Conservation (phyloP, 2,888 invertebrate species). For the Pachymerium ferrugineum region DNA sequence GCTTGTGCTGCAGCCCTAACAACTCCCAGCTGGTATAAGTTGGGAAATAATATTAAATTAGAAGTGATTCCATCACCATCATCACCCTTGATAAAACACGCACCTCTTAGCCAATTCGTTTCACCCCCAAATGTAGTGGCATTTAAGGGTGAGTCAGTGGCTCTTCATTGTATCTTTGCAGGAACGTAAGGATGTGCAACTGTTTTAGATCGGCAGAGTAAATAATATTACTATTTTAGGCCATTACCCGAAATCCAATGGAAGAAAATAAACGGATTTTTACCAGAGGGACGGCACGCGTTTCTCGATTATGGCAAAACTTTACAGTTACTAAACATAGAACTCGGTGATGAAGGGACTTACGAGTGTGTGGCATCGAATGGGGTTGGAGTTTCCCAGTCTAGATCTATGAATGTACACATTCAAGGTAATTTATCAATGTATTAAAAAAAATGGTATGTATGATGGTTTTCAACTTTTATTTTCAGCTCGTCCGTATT, state of each 20-base stretch:
- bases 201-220: too few species aligned
- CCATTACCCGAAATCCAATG: constrained; percentile 91
- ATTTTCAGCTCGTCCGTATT: constrained; percentile 69
- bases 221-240: too few species aligned
- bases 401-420: constrained; percentile 71
- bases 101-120: too few species aligned
- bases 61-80: too few species aligned
- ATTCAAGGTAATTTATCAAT: constrained; percentile 43
- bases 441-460: neutral
- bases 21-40: constrained; percentile 58
- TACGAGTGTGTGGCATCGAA: constrained; percentile 93
- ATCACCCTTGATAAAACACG: too few species aligned
- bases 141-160: too few species aligned
- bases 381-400: constrained; percentile 77
- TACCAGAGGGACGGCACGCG: constrained; percentile 50
- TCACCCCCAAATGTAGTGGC: too few species aligned
- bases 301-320: constrained; percentile 90
- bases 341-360: constrained; percentile 79
- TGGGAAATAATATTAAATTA: constrained; percentile 59
- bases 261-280: constrained; percentile 70
- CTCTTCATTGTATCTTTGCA: constrained; percentile 27
- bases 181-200: constrained; percentile 83
- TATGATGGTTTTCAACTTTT: neutral
- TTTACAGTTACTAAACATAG: constrained; percentile 75
- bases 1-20: constrained; percentile 87